Base-by-base conservation (phyloP, 2,888 invertebrate species). In the Hylaea fasciaria region DNA sequence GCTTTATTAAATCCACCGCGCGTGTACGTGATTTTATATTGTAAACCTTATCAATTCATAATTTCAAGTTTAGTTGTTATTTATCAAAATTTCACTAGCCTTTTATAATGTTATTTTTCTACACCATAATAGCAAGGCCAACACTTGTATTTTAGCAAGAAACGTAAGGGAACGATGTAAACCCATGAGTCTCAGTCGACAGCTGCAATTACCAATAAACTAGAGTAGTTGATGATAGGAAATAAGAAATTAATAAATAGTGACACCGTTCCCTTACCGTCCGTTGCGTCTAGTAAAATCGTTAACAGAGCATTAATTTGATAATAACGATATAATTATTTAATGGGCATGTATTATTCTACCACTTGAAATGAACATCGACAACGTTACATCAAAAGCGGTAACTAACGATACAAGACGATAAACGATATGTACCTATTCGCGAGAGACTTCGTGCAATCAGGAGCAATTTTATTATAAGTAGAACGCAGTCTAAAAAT, bases 81-180 rank as follows among this genome's bases (percentile, higher is more conserved):
- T 86, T 91, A 91, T 91, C 87, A 91, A 92, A 92, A 91, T 86
- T 88, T 92, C 92, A 92, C 92, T 92, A 92, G 92, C 92, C 92
- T 92, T 92, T 89, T 86, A 87, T 78, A 87, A 85, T 87, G 84
- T 87, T 83, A 86, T 80, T 83, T 86, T 81, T 82, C 77, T 85
- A 88, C 82, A 87, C 80, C 79, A 85, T 83, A 85, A 87, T 85
- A 87, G 86, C 86, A 90, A 90, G 87, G 87, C 87, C 85, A 87
- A 86, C 72, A 74, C 35, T 80, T 81, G 78, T 84, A 80, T 77
- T 78, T 74, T 77, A 75, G 75, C 76, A 78, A 82, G 75, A 76
- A 71, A 72, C 72, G 70, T 72, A 62, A 73, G 71, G 72, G 65
- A 72, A 72, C 48, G 44, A 63, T 68, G 74, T 65, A 75, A n/a